Conservation (phyloP, 2,888 invertebrate genomes). For the Pseudococcus jackbeardsleyi region DNA sequence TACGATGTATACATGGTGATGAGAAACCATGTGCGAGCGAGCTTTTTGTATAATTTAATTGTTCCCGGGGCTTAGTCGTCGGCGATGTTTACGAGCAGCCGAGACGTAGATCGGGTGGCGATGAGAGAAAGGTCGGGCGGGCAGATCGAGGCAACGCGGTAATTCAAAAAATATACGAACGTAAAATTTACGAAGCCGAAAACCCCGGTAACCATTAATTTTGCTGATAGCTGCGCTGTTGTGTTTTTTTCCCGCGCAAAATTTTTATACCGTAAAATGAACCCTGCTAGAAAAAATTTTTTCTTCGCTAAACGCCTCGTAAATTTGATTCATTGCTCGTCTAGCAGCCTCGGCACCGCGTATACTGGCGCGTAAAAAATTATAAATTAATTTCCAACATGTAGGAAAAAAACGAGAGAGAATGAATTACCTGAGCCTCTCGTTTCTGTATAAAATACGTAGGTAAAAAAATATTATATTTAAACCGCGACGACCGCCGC, state of each 20-base stretch:
- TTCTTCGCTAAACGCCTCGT: conserved; percentile 34
- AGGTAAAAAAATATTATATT: conserved; percentile 1
- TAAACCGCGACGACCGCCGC: background rate
- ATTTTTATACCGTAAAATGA: conserved; percentile 10
- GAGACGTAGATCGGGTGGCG: background rate
- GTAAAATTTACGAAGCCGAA: conserved; percentile 23
- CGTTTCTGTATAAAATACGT: background rate
- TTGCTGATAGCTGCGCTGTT: conserved; percentile 6
- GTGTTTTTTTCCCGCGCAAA: background rate
- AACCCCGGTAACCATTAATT: conserved; percentile 28
- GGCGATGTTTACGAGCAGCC: background rate
- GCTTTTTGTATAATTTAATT: background rate
- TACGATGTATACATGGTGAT: background rate
- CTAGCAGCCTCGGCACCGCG: background rate
- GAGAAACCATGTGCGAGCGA: conserved; percentile 3
- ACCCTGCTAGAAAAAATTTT: background rate
- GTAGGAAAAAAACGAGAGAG: background rate
- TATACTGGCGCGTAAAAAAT: conserved; percentile 13
- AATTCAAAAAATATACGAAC: conserved; percentile 3
- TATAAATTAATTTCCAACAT: conserved; percentile 31
- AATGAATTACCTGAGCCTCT: background rate
- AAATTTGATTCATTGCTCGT: conserved; percentile 39
- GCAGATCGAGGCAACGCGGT: background rate
- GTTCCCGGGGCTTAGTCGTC: background rate
- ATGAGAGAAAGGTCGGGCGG: background rate